Base-by-base conservation (phyloP, 37 sponge, comb jelly and placozoan species). In the Spongilla lacustris region DNA sequence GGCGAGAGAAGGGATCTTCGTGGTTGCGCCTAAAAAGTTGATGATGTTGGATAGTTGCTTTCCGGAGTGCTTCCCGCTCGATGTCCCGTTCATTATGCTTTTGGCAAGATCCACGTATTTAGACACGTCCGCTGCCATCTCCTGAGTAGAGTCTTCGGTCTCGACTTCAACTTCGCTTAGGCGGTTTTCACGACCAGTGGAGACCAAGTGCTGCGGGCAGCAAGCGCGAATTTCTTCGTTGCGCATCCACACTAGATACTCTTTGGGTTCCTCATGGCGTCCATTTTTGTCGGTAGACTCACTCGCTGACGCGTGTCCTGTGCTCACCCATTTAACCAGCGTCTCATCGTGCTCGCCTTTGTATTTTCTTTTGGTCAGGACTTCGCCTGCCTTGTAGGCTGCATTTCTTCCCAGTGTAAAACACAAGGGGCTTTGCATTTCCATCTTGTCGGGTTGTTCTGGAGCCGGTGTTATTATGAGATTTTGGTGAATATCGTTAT, bases 231-330 rank as follows among this genome's bases (percentile, higher is more conserved):
- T 69, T 66, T 91, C 92, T 24, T 69, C 88, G 31, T 48, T 71
- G 28, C 73, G 50, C 92, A 91, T 91, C 92, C 92, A 91, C 22
- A 86, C 31, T 11, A 81, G 83, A 32, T 85, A 86, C 27, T 77
- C 83, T 49, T 67, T 67, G n/a, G 58, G 69, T 23, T 82, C 89
- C 19, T 78, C 79, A 33, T 13, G 37, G 38, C 36, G 27, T 30
- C 46, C 36, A 21, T 50, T 48, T 48, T 21, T 31, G 22, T 29
- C 77, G 21, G 32, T 30, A 3, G 48, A 21, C 19, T 81, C 74
- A 3, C 8, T 19, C 32, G 32, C 76, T 0, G n/a, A 22, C 14
- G 19, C 58, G 21, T 1, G 21, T 58, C 14, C 19, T 1, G 19
- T 58, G 58, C 1, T 58, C 11, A 58, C 58, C 89, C 89, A 88